A percentile compares a stretch with the other conserved stretches of the same genome.
These are phyloP conservation scores for Euwallacea similis DNA, from an alignment of 1,140 invertebrate genomes.

Conservation along the genomic window DNA sequence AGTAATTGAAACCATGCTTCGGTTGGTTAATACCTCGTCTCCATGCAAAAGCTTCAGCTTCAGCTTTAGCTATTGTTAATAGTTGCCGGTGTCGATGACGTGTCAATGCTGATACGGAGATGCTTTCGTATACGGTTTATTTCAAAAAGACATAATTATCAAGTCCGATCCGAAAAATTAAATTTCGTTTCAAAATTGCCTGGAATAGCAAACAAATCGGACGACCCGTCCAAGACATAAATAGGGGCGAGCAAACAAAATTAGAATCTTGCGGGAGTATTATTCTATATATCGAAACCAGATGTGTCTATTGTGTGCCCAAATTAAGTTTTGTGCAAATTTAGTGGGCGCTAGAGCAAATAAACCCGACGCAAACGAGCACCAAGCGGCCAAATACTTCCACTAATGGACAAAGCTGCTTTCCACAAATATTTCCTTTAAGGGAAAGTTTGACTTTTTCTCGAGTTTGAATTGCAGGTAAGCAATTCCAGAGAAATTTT, in stretches of 20 bases:
- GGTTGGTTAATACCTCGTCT: slow-evolving; percentile 29
- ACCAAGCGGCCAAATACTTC: neutral
- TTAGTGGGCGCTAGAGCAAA: slow-evolving; percentile 31
- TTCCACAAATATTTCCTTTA: neutral
- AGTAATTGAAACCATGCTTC: slow-evolving; percentile 32
- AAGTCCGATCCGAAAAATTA: no score
- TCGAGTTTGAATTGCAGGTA: neutral
- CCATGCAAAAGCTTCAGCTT: slow-evolving; percentile 21
- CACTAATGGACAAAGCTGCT: slow-evolving; percentile 1
- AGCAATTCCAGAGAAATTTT: neutral
- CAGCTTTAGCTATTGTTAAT: slow-evolving; percentile 6
- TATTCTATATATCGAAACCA: slow-evolving; percentile 39
- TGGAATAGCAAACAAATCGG: neutral
- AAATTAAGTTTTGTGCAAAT: slow-evolving; percentile 42
- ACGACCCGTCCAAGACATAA: neutral
- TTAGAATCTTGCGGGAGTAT: slow-evolving; percentile 10
- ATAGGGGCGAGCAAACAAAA: neutral
- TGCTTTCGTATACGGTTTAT: neutral
- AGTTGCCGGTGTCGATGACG: slow-evolving; percentile 6
- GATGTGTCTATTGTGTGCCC: slow-evolving; percentile 40
- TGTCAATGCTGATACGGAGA: neutral
- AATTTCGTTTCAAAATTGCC: no score
- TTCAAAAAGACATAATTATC: no score
- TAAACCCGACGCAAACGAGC: slow-evolving; percentile 17
- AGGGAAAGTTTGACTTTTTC: neutral